Evolutionary conservation across 37 sponge, comb jelly and placozoan genomes (phyloP).

Genomic region (Theonella swinhoei): DNA sequence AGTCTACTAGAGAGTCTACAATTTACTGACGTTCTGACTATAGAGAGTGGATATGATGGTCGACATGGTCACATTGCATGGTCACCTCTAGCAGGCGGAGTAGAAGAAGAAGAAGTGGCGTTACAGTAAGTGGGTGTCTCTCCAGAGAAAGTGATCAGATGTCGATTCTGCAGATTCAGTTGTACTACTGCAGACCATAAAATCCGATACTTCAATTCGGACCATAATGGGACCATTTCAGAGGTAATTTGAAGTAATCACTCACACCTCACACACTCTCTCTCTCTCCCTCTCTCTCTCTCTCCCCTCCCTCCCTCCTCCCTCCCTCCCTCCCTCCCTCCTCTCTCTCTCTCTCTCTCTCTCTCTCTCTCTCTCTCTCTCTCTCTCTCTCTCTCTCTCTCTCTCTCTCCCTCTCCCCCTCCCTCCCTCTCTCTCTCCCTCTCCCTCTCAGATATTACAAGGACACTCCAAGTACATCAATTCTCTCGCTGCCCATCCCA

Average conservation of each 20-base stretch:
- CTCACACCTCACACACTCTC: too few species aligned
- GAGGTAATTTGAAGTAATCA: neutral
- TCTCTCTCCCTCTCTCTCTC: neutral
- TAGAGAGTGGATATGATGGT: neutral
- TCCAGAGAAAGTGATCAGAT: too few species aligned
- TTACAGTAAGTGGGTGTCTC: neutral
- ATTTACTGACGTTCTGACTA: neutral
- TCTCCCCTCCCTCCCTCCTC: neutral
- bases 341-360: constrained; percentile 5
- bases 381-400: neutral
- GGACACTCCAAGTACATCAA: constrained; percentile 29
- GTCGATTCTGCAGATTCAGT: neutral
- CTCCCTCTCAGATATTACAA: neutral
- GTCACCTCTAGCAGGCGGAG: neutral
- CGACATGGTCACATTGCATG: neutral
- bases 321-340: neutral
- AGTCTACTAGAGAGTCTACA: neutral
- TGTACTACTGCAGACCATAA: neutral
- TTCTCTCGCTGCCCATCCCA: constrained; percentile 43
- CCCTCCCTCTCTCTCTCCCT: neutral
- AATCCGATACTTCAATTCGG: neutral
- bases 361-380: constrained; percentile 2
- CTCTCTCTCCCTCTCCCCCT: constrained; percentile 12
- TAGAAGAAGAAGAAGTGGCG: neutral
- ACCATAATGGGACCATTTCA: neutral